These are phyloP conservation scores for Triplophysa siluroides DNA, from an alignment of 2,113 vertebrate genomes.

Conservation along the genomic window DNA sequence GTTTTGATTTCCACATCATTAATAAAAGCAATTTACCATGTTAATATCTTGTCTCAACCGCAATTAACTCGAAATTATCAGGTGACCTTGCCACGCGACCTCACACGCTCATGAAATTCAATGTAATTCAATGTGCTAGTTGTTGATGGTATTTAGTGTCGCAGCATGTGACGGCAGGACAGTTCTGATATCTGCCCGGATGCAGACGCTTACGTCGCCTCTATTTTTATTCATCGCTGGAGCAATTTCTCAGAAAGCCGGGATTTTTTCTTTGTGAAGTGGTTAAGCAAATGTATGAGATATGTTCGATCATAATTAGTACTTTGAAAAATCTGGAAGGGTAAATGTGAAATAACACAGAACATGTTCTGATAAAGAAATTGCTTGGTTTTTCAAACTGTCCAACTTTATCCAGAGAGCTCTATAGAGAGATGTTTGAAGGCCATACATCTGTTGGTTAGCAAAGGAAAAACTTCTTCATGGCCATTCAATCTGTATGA, in stretches of 20 bases:
- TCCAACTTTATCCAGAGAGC: background rate
- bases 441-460: constrained; percentile 12
- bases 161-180: background rate
- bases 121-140: constrained; percentile 28
- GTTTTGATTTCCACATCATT: constrained; percentile 47
- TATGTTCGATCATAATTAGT: constrained; percentile 7
- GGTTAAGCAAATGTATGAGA: background rate
- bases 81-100: constrained; percentile 45
- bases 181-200: background rate
- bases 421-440: constrained; percentile 4
- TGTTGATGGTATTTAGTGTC: constrained; percentile 6
- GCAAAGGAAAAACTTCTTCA: constrained; percentile 1
- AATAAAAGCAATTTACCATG: constrained; percentile 47
- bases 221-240: constrained; percentile 20
- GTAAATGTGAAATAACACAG: background rate
- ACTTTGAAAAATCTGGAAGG: background rate
- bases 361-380: constrained; percentile 11
- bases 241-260: background rate
- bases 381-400: background rate
- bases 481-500: constrained; percentile 2
- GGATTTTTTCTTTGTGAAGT: constrained; percentile 15
- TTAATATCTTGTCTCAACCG: constrained; percentile 42
- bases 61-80: constrained; percentile 49
- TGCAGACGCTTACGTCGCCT: background rate
- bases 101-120: constrained; percentile 41